Percentiles rank a stretch among this genome's conserved stretches.
Conservation (phyloP, 1,140 invertebrate genomes). For the Drosophila elegans region DNA sequence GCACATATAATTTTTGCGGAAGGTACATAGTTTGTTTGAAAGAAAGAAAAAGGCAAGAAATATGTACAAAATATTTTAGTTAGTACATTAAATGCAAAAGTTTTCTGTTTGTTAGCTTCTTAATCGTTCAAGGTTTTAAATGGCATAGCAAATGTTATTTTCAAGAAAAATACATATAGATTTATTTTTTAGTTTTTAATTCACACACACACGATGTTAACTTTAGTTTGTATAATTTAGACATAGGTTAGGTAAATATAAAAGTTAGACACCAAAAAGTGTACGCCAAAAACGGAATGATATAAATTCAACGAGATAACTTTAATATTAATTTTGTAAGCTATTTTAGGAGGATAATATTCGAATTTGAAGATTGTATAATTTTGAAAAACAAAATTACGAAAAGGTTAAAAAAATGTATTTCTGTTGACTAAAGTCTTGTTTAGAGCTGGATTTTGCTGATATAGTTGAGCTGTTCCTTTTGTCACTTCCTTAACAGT, state of each 20-base stretch:
- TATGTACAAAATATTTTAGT: slow-evolving; percentile 81
- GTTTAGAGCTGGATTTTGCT: neutral
- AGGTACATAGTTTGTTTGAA: slow-evolving; percentile 69
- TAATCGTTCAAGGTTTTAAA: slow-evolving; percentile 31
- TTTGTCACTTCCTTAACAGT: neutral
- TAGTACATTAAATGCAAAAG: slow-evolving; percentile 65
- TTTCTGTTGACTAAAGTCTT: slow-evolving; percentile 33
- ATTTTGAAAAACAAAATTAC: slow-evolving; percentile 29
- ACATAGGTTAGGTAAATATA: slow-evolving; percentile 46
- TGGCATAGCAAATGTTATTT: slow-evolving; percentile 42
- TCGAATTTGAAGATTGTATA: slow-evolving; percentile 34
- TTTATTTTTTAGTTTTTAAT: slow-evolving; percentile 33
- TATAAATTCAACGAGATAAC: slow-evolving; percentile 56
- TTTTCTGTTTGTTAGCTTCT: slow-evolving; percentile 46
- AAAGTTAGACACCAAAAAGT: slow-evolving; percentile 70
- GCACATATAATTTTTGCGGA: slow-evolving; percentile 45
- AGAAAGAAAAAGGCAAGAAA: slow-evolving; percentile 80
- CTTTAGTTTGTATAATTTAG: slow-evolving; percentile 55
- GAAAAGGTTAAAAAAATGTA: slow-evolving; percentile 9
- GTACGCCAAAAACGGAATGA: slow-evolving; percentile 57
- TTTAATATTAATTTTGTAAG: slow-evolving; percentile 30
- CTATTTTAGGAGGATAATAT: slow-evolving; percentile 24
- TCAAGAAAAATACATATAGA: slow-evolving; percentile 39
- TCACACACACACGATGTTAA: slow-evolving; percentile 72
- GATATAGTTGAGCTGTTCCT: slow-evolving; percentile 21